Percentiles rank a stretch among this genome's conserved stretches.
phyloP scores from a whole-genome alignment of 2,888 invertebrate genomes.

The Tenthredo livida region DNA sequence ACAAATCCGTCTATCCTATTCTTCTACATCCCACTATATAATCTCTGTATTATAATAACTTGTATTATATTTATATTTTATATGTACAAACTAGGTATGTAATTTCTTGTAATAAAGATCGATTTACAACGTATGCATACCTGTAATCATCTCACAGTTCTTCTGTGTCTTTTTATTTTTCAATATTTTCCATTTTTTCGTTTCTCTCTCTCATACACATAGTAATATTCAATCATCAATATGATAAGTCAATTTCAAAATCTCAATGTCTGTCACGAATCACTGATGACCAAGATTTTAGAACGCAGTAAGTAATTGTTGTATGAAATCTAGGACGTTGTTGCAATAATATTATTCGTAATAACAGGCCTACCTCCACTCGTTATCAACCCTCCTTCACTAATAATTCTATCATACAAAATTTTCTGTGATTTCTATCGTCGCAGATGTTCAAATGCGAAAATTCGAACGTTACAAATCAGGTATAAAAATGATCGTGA shows the following conservation, averaged over 20 bases:
- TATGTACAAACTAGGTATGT: slow-evolving; percentile 77
- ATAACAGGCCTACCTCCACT: slow-evolving; percentile 68
- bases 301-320: background rate
- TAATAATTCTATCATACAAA: background rate
- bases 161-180: background rate
- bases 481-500: background rate
- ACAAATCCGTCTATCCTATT: slow-evolving; percentile 66
- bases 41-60: slow-evolving; percentile 75
- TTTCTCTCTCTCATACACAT: background rate
- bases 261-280: slow-evolving; percentile 1
- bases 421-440: background rate
- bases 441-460: background rate
- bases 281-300: slow-evolving; percentile 9
- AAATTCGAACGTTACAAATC: background rate
- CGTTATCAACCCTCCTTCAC: slow-evolving; percentile 56
- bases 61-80: slow-evolving; percentile 78
- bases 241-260: background rate
- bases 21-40: slow-evolving; percentile 68
- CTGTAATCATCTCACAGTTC: background rate
- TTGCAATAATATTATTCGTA: slow-evolving; percentile 46
- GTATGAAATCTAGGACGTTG: slow-evolving; percentile 30
- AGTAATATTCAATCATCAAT: too few relatives aligned
- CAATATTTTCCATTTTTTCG: background rate
- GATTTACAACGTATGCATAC: slow-evolving; percentile 72
- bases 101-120: slow-evolving; percentile 78